Percentiles rank a stretch among this genome's conserved stretches.
Evolutionary conservation across 2,888 invertebrate species (phyloP).

Genomic region (Ischnura elegans): DNA sequence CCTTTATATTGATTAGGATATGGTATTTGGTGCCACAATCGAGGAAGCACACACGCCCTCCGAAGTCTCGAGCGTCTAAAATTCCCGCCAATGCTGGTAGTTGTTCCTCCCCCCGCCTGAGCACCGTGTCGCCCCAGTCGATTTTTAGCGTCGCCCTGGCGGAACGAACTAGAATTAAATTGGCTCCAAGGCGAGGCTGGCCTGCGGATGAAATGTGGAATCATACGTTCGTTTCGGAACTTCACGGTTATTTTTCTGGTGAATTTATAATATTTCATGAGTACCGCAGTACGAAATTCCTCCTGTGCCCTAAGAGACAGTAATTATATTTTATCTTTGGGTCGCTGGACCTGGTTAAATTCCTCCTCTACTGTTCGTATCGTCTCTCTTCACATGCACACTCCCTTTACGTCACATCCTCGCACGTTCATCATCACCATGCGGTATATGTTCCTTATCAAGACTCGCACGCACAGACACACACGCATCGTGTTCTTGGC

Average conservation of each 20-base stretch:
- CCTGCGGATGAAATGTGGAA: background rate
- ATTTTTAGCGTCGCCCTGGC: constrained; percentile 17
- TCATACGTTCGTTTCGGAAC: background rate
- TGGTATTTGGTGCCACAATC: no score
- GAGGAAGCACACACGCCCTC: background rate
- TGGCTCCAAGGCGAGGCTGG: background rate
- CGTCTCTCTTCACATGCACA: background rate
- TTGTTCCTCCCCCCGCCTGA: constrained; percentile 27
- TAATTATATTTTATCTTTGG: background rate
- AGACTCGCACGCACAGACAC: background rate
- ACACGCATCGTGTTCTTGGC: background rate
- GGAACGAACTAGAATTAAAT: constrained; percentile 53
- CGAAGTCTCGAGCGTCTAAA: background rate
- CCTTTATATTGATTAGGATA: no score
- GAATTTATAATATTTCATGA: background rate
- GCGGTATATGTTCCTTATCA: constrained; percentile 4
- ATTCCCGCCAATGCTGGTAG: background rate
- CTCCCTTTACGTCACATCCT: background rate
- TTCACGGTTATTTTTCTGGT: background rate
- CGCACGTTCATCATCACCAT: constrained; percentile 3
- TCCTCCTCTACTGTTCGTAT: background rate
- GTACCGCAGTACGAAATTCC: background rate
- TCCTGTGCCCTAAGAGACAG: background rate
- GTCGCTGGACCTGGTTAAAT: no score
- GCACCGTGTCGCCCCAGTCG: constrained; percentile 13